Evolutionary conservation across 2,888 invertebrate genomes (phyloP).

Genomic region (Eupithecia subumbrata): DNA sequence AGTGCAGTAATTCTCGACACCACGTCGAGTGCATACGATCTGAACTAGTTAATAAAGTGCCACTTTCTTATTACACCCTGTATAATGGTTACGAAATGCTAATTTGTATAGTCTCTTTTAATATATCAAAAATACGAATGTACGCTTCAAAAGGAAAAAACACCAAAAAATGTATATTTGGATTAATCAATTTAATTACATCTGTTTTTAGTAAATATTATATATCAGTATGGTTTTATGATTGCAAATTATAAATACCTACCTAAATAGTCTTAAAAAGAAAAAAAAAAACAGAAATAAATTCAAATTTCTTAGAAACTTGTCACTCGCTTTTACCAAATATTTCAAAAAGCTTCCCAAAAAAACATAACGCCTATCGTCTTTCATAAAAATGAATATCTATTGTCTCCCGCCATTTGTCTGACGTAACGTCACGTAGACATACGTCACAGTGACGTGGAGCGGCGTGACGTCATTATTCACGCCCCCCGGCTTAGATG

Average conservation of each 20-base stretch:
- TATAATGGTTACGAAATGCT: slow-evolving; percentile 1
- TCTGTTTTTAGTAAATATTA: neutral
- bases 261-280: too few species aligned
- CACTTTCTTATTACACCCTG: slow-evolving; percentile 41
- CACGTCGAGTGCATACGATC: slow-evolving; percentile 51
- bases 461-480: slow-evolving; percentile 65
- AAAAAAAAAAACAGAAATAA: neutral
- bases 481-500: slow-evolving; percentile 54
- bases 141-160: neutral
- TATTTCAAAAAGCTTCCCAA: slow-evolving; percentile 6
- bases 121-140: neutral
- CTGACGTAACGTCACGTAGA: slow-evolving; percentile 42
- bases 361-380: slow-evolving; percentile 38
- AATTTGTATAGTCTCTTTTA: neutral
- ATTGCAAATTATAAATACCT: neutral
- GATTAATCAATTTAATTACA: neutral
- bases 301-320: neutral
- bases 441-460: slow-evolving; percentile 39
- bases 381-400: slow-evolving; percentile 43
- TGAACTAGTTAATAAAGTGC: slow-evolving; percentile 45
- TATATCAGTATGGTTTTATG: neutral
- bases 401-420: slow-evolving; percentile 45
- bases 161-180: neutral
- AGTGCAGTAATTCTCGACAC: slow-evolving; percentile 60
- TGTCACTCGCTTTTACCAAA: neutral